Evolutionary conservation across 1,140 invertebrate species (phyloP).

Genomic region (Hypothenemus hampei): DNA sequence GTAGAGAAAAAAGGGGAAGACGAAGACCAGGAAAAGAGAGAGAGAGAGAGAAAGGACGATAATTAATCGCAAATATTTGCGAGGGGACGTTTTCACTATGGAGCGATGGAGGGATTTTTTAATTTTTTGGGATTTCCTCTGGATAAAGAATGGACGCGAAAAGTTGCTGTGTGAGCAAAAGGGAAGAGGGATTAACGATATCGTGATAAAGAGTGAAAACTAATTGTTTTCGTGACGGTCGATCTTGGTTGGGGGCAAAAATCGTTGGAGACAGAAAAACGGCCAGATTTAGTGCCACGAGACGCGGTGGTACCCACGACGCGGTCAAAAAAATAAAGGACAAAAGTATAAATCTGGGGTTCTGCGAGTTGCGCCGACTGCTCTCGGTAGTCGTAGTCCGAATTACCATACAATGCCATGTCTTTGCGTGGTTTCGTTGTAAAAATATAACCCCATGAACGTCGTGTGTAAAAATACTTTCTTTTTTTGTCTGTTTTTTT

Average conservation of each 20-base stretch:
- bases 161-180: too few relatives aligned
- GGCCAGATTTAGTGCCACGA: slow-evolving; percentile 10
- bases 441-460: too few relatives aligned
- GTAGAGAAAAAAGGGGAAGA: background rate
- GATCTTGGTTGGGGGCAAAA: background rate
- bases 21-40: background rate
- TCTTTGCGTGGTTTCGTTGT: slow-evolving; percentile 14
- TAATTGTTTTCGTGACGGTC: background rate
- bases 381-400: slow-evolving; percentile 15
- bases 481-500: slow-evolving; percentile 2
- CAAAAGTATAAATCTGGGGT: slow-evolving; percentile 14
- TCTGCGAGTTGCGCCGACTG: slow-evolving; percentile 1
- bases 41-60: slow-evolving; percentile 18
- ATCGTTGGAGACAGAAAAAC: slow-evolving; percentile 1
- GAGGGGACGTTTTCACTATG: slow-evolving; percentile 19
- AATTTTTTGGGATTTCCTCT: slow-evolving; percentile 7
- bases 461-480: too few relatives aligned
- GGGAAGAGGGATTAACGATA: background rate
- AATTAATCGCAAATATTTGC: slow-evolving; percentile 36
- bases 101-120: slow-evolving; percentile 12
- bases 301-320: slow-evolving; percentile 1
- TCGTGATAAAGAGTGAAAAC: background rate
- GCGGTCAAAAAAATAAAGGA: slow-evolving; percentile 19
- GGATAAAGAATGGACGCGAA: background rate
- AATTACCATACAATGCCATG: slow-evolving; percentile 24